phyloP scores from a whole-genome alignment of 1,140 invertebrate species.

The Hyles euphorbiae region DNA sequence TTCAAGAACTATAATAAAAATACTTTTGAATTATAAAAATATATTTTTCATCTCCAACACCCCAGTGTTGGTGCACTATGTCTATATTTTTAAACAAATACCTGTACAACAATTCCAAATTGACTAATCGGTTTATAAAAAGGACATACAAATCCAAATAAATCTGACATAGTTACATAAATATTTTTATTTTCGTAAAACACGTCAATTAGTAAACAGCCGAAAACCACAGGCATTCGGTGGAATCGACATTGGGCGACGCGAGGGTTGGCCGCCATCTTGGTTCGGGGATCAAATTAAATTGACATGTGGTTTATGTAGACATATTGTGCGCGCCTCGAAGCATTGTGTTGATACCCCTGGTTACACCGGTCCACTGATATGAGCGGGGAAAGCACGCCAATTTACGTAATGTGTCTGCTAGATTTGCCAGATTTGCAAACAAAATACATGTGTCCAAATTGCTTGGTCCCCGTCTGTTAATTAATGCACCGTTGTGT shows the following conservation, averaged over 20 bases:
- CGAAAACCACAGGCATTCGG: slow-evolving; percentile 42
- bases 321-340: slow-evolving; percentile 56
- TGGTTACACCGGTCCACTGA: slow-evolving; percentile 64
- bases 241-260: slow-evolving; percentile 19
- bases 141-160: slow-evolving; percentile 13
- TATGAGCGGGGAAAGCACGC: slow-evolving; percentile 50
- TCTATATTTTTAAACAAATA: no score
- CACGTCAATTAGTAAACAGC: slow-evolving; percentile 51
- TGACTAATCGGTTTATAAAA: neutral
- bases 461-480: no score
- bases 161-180: slow-evolving; percentile 28
- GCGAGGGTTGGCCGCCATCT: slow-evolving; percentile 55
- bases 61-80: no score
- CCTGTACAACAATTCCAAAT: no score
- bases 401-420: slow-evolving; percentile 51
- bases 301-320: slow-evolving; percentile 67
- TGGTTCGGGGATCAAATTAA: slow-evolving; percentile 67
- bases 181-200: slow-evolving; percentile 40
- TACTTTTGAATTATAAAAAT: no score
- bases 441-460: no score
- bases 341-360: slow-evolving; percentile 64
- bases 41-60: no score
- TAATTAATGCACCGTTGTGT: no score
- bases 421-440: slow-evolving; percentile 17
- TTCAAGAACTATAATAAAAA: no score